Percentiles rank a stretch among this genome's conserved stretches.
These are phyloP conservation scores for Orthosia cruda DNA, from an alignment of 2,888 invertebrate species.

Conservation along the genomic window DNA sequence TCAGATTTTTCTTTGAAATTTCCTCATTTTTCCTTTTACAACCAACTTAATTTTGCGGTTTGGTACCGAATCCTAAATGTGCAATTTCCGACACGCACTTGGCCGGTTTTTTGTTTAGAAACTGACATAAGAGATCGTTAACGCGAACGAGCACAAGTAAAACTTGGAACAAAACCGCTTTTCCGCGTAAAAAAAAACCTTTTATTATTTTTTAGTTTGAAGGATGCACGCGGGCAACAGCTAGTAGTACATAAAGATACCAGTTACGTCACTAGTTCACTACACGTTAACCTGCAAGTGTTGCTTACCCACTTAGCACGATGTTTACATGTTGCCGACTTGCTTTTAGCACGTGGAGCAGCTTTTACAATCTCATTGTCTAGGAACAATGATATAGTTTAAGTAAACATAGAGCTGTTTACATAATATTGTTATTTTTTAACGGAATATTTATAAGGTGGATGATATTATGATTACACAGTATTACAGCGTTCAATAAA, in stretches of 20 bases:
- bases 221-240: too few species aligned
- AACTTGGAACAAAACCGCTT: too few species aligned
- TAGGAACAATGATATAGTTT: slow-evolving; percentile 56
- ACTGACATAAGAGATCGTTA: too few species aligned
- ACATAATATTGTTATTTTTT: slow-evolving; percentile 50
- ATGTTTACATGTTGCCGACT: slow-evolving; percentile 50
- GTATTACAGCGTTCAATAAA: slow-evolving; percentile 2
- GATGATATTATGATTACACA: not conserved
- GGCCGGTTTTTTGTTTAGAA: too few species aligned
- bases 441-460: slow-evolving; percentile 3
- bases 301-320: slow-evolving; percentile 33
- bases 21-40: too few species aligned
- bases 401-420: slow-evolving; percentile 50
- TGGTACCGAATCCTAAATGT: too few species aligned
- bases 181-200: too few species aligned
- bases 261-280: slow-evolving; percentile 11
- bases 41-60: too few species aligned
- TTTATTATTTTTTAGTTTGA: too few species aligned
- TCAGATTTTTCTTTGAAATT: too few species aligned
- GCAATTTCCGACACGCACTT: too few species aligned
- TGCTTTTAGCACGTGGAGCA: slow-evolving; percentile 56
- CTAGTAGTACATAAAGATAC: not conserved
- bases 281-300: slow-evolving; percentile 25
- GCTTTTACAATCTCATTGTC: slow-evolving; percentile 60
- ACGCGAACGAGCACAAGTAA: too few species aligned